Conservation (phyloP, 2,797 vertebrate species). For the Epinephelus awoara region DNA sequence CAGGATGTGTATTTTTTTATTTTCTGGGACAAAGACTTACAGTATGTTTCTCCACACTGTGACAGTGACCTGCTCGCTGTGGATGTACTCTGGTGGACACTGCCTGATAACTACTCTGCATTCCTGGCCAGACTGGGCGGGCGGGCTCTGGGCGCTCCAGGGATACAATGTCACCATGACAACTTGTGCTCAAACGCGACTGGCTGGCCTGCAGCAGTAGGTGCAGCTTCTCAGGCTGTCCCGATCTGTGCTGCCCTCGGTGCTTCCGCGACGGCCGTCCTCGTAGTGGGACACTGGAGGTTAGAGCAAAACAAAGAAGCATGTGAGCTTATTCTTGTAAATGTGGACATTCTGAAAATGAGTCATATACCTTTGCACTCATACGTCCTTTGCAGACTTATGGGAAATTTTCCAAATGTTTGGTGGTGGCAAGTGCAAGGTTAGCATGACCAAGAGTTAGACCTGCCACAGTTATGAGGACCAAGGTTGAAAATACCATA, state of each 20-base stretch:
- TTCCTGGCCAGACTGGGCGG: constrained; percentile 85
- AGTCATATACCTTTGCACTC: too few species aligned
- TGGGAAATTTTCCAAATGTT: neutral
- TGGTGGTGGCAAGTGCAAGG: neutral
- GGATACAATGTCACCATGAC: constrained; percentile 54
- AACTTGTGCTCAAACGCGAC: constrained; percentile 83
- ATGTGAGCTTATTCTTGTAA: neutral
- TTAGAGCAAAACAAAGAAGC: neutral
- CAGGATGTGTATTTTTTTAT: constrained; percentile 24
- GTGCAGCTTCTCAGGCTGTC: constrained; percentile 88
- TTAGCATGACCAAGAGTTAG: neutral
- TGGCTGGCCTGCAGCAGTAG: constrained; percentile 89
- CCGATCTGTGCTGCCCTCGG: constrained; percentile 82
- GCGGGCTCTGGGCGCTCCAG: constrained; percentile 59
- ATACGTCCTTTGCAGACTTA: neutral
- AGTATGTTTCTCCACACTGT: constrained; percentile 39
- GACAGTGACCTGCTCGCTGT: constrained; percentile 56
- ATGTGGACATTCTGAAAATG: too few species aligned
- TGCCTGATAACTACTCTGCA: constrained; percentile 78
- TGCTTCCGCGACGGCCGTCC: constrained; percentile 85
- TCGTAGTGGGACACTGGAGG: constrained; percentile 85
- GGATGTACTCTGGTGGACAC: constrained; percentile 68
- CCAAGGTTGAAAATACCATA: neutral
- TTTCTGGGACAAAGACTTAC: constrained; percentile 30
- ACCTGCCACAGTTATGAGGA: neutral